phyloP scores from a whole-genome alignment of 2,113 vertebrate species.

The Atractosteus spatula region DNA sequence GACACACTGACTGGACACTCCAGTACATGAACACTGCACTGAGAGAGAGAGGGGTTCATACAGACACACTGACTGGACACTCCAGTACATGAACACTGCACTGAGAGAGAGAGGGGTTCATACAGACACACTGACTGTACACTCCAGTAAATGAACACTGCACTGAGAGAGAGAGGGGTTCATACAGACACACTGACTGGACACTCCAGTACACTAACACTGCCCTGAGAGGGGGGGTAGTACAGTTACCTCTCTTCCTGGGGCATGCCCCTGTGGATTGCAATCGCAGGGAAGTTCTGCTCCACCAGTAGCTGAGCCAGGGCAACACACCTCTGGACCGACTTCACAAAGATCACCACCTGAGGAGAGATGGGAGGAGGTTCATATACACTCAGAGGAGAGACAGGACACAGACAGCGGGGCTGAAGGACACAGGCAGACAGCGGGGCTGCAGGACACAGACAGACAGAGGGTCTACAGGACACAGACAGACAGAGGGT shows the following conservation, averaged over 20 bases:
- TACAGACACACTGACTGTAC: not conserved
- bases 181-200: not conserved
- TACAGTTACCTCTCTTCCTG: constrained; percentile 70
- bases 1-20: not conserved
- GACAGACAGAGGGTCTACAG: not conserved
- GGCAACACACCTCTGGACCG: constrained; percentile 75
- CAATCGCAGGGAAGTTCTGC: constrained; percentile 79
- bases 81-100: not conserved
- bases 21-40: not conserved
- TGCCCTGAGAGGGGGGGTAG: not conserved
- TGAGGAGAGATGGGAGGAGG: constrained; percentile 17
- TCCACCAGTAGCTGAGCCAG: constrained; percentile 77
- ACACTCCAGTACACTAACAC: not conserved
- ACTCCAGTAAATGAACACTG: too few species aligned
- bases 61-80: not conserved
- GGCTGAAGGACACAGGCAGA: not conserved
- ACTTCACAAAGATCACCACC: constrained; percentile 82
- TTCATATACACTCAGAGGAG: too few species aligned
- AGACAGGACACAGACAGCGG: too few species aligned
- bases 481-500: not conserved
- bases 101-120: not conserved
- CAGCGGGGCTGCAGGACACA: not conserved
- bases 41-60: not conserved
- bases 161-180: not conserved
- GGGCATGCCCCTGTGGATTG: constrained; percentile 77